Percentiles rank a stretch among this genome's conserved stretches.
Conservation (phyloP, 1,140 invertebrate species). For the Zeugodacus cucurbitae region DNA sequence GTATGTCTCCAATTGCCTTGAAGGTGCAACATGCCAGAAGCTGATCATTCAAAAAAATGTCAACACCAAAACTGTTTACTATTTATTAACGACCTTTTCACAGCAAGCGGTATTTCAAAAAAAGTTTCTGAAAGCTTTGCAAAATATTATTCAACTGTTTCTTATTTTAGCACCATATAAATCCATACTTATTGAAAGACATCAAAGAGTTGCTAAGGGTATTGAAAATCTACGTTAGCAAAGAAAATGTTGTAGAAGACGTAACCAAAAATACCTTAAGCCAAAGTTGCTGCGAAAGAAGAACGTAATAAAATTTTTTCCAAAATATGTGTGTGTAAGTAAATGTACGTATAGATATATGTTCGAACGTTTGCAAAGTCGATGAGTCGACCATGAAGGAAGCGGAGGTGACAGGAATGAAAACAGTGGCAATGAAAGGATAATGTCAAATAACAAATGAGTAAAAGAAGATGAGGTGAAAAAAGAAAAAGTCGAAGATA, state of each 20-base stretch:
- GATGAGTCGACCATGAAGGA: background rate
- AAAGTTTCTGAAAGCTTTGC: background rate
- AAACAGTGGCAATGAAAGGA: background rate
- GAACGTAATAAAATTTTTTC: too few species aligned
- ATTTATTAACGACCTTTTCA: background rate
- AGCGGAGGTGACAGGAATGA: background rate
- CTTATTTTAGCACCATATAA: background rate
- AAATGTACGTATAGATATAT: too few species aligned
- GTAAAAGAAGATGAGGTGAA: background rate
- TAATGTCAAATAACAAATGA: too few species aligned
- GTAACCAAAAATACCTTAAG: too few species aligned
- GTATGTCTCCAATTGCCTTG: background rate
- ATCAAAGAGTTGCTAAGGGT: slow-evolving; percentile 22
- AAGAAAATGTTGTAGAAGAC: background rate
- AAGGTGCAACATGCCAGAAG: background rate
- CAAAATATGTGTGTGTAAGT: too few species aligned
- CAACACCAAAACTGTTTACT: background rate
- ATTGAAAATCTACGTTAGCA: background rate
- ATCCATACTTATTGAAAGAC: background rate
- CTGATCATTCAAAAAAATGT: background rate
- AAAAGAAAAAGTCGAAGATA: background rate
- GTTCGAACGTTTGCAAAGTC: too few species aligned
- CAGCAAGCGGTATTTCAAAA: background rate
- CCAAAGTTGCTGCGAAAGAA: too few species aligned
- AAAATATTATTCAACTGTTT: too few species aligned